phyloP scores from a whole-genome alignment of 2,113 vertebrate genomes.

The Callipepla californica region DNA sequence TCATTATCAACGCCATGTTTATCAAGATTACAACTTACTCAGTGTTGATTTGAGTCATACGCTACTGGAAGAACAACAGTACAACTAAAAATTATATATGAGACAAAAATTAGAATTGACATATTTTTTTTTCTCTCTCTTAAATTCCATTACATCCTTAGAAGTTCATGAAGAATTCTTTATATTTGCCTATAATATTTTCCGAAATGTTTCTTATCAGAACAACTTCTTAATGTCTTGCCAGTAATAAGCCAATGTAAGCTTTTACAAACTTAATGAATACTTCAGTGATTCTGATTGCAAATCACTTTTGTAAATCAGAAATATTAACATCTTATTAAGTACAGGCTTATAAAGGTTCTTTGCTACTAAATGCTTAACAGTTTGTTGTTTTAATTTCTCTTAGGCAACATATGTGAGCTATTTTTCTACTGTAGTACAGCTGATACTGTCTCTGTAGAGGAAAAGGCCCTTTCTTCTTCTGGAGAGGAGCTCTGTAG shows the following conservation, averaged over 20 bases:
- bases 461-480: neutral
- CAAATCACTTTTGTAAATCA: slow-evolving; percentile 11
- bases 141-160: slow-evolving; percentile 54
- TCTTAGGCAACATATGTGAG: neutral
- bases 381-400: neutral
- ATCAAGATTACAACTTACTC: neutral
- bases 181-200: neutral
- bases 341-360: neutral
- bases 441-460: neutral
- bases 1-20: neutral
- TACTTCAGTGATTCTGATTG: neutral
- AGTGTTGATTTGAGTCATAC: neutral
- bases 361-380: neutral
- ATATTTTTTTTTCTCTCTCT: neutral
- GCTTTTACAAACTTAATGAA: slow-evolving; percentile 59
- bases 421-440: neutral
- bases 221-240: slow-evolving; percentile 57
- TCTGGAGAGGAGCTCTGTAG: too few relatives aligned
- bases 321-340: neutral
- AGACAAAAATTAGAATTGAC: neutral
- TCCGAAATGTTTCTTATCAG: slow-evolving; percentile 20
- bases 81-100: neutral
- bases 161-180: slow-evolving; percentile 13
- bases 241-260: slow-evolving; percentile 43
- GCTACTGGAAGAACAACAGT: neutral